Conservation (phyloP, 2,888 invertebrate genomes). For the Nomada fabriciana region DNA sequence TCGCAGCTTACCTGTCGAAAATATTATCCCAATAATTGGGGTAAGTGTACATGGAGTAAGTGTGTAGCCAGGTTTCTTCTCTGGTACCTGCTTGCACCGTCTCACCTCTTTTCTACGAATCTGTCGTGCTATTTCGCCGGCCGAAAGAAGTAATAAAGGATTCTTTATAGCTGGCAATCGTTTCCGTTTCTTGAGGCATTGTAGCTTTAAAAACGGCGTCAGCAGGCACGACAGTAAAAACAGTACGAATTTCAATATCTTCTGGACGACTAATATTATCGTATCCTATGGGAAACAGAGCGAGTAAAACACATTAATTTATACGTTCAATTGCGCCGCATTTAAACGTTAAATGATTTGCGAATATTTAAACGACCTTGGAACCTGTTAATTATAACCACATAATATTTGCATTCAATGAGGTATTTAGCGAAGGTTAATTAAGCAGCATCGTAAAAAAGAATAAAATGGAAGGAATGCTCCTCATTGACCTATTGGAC, state of each 20-base stretch:
- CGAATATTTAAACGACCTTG: no score
- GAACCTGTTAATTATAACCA: not conserved
- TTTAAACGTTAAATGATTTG: no score
- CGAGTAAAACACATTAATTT: no score
- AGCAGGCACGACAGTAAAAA: conserved; percentile 64
- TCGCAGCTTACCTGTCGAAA: conserved; percentile 87
- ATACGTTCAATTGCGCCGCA: no score
- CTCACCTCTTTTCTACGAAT: conserved; percentile 90
- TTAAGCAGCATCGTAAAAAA: not conserved
- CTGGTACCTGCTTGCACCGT: not conserved
- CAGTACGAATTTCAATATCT: conserved; percentile 49
- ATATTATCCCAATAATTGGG: no score
- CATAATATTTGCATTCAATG: not conserved
- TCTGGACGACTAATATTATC: conserved; percentile 16
- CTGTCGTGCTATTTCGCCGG: conserved; percentile 88
- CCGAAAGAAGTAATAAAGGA: conserved; percentile 89
- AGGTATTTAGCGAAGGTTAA: not conserved
- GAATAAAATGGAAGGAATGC: not conserved
- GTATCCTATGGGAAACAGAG: conserved; percentile 22
- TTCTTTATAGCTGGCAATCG: conserved; percentile 87
- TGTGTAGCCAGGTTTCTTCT: no score
- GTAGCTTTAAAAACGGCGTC: conserved; percentile 64
- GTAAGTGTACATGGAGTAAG: no score
- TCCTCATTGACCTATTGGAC: no score
- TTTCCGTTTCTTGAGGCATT: conserved; percentile 54